Conservation (phyloP, 1,140 invertebrate genomes). For the Micrasema minimum region DNA sequence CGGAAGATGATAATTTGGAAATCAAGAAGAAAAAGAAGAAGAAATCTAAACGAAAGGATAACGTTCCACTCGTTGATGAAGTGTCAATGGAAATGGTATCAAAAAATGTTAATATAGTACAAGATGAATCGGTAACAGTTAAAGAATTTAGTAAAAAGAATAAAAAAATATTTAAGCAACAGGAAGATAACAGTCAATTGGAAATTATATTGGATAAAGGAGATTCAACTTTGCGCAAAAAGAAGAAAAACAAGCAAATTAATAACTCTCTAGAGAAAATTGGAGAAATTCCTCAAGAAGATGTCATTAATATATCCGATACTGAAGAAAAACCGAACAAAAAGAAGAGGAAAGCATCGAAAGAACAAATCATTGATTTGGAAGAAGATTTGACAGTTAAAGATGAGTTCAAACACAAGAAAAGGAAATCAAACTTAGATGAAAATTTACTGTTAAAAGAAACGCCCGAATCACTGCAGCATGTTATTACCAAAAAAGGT, state of each 20-base stretch:
- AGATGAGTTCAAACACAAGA: conserved; percentile 20
- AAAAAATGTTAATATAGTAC: not conserved
- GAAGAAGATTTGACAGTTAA: not conserved
- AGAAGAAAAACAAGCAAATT: no score
- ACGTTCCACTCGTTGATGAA: not conserved
- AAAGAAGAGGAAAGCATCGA: not conserved
- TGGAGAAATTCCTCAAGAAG: no score
- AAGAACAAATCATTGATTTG: not conserved
- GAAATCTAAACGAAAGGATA: not conserved
- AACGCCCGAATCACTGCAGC: conserved; percentile 1
- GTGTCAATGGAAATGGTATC: not conserved
- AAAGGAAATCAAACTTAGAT: conserved; percentile 11
- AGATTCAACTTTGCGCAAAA: no score
- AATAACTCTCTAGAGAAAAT: no score
- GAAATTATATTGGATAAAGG: no score
- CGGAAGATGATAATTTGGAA: not conserved
- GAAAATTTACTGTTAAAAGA: no score
- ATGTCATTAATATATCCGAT: no score
- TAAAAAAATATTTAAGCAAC: not conserved
- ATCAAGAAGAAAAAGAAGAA: conserved; percentile 4
- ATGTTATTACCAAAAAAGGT: not conserved
- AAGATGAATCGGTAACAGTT: not conserved
- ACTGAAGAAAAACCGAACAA: not conserved
- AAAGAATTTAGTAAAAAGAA: not conserved
- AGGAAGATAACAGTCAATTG: conserved; percentile 9